phyloP scores from a whole-genome alignment of 2,797 vertebrate genomes.

The Remorina albescens region DNA sequence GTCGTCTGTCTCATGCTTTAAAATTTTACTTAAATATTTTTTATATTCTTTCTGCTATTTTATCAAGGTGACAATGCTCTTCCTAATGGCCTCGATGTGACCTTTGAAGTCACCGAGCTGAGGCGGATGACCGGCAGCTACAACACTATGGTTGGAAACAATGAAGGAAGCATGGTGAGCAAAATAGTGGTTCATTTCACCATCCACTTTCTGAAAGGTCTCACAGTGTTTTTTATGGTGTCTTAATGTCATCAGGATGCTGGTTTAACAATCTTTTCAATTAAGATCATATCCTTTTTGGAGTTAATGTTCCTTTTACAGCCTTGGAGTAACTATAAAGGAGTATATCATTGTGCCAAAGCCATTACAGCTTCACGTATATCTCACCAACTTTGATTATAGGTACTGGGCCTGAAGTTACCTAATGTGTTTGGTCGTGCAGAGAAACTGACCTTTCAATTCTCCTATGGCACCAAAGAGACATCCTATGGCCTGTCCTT shows the following conservation, averaged over 20 bases:
- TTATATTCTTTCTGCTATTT: not conserved
- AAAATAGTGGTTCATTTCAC: not conserved
- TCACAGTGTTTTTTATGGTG: not conserved
- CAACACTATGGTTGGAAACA: conserved; percentile 99
- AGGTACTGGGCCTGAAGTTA: conserved; percentile 96
- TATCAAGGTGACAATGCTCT: conserved; percentile 92
- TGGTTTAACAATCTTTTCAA: not conserved
- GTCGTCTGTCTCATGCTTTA: not conserved
- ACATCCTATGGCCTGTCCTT: conserved; percentile 96
- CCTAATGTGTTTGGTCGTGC: conserved; percentile 95
- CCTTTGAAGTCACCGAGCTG: conserved; percentile 94
- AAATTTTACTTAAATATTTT: no score
- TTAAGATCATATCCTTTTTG: not conserved
- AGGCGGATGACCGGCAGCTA: conserved; percentile 95
- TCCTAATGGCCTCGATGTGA: conserved; percentile 96
- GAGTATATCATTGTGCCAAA: not conserved
- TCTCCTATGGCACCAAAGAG: conserved; percentile 99
- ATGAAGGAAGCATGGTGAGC: conserved; percentile 98
- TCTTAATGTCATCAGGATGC: not conserved
- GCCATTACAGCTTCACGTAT: not conserved
- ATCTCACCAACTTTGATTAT: not conserved
- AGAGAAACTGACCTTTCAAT: conserved; percentile 96
- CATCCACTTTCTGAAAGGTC: not conserved
- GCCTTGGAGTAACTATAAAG: not conserved
- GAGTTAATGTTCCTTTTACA: not conserved